These are phyloP conservation scores for Sternarchorhynchus goeldii DNA, from an alignment of 2,797 vertebrate genomes.

Conservation along the genomic window DNA sequence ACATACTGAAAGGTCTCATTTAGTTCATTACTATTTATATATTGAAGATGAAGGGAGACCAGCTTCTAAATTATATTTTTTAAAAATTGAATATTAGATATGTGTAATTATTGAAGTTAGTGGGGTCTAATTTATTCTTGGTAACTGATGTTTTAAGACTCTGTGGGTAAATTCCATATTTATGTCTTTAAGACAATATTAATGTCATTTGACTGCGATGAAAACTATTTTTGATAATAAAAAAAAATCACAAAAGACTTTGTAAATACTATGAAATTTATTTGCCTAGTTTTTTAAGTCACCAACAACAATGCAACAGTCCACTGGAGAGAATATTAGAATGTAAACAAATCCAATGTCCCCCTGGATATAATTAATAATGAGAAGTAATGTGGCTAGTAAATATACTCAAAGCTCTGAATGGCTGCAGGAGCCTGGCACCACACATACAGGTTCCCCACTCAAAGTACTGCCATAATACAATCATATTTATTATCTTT, in stretches of 20 bases:
- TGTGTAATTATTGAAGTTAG: no score
- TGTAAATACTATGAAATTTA: conserved; percentile 27
- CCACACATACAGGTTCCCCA: not conserved
- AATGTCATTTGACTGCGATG: no score
- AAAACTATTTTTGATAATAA: no score
- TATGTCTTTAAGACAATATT: no score
- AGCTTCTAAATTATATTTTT: no score
- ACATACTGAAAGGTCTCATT: no score
- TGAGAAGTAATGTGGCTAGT: conserved; percentile 8
- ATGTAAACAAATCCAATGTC: conserved; percentile 33
- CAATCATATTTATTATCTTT: not conserved
- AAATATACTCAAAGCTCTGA: not conserved
- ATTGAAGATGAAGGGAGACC: no score
- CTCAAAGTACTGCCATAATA: not conserved
- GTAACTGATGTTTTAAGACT: no score
- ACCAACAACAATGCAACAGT: not conserved
- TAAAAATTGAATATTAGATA: no score
- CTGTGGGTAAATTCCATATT: no score
- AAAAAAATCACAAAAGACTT: conserved; percentile 1
- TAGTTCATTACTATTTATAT: no score
- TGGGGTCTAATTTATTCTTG: no score
- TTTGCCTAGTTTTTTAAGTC: conserved; percentile 7
- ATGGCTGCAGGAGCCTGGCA: not conserved
- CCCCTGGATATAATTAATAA: conserved; percentile 6
- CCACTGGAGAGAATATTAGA: conserved; percentile 3